These are phyloP conservation scores for Xylocampa areola DNA, from an alignment of 2,888 invertebrate species.

Conservation along the genomic window DNA sequence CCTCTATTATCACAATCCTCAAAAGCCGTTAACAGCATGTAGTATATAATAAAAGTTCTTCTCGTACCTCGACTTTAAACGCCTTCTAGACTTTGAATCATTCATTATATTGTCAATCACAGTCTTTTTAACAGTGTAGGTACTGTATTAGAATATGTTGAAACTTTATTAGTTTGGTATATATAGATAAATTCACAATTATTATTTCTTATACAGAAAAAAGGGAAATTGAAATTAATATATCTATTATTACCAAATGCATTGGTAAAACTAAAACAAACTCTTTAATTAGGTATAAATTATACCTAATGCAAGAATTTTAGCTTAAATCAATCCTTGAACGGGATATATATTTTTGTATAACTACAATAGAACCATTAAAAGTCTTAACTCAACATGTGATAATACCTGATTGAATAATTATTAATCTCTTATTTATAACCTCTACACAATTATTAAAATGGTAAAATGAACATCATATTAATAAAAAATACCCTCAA, in stretches of 20 bases:
- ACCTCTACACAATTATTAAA: constrained; percentile 18
- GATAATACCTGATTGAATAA: constrained; percentile 13
- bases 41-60: constrained; percentile 29
- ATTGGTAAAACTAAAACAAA: too few relatives aligned
- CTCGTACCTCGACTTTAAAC: constrained; percentile 29
- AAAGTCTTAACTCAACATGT: constrained; percentile 8
- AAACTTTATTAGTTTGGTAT: constrained; percentile 16
- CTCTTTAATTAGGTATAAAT: too few relatives aligned
- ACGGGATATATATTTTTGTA: not conserved
- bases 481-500: too few relatives aligned
- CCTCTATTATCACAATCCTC: constrained; percentile 17
- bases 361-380: not conserved
- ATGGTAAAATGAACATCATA: constrained; percentile 49
- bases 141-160: constrained; percentile 30
- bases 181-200: too few relatives aligned
- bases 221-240: not conserved
- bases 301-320: too few relatives aligned
- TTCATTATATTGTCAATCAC: constrained; percentile 41
- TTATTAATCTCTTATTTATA: constrained; percentile 9
- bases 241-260: too few relatives aligned
- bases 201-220: too few relatives aligned
- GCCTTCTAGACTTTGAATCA: constrained; percentile 53
- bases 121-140: constrained; percentile 33
- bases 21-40: constrained; percentile 59
- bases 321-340: not conserved